Evolutionary conservation across 2,113 vertebrate genomes (phyloP), one percentile per base, ranked within the genome.

Genomic region (Rhinoptilus africanus): DNA sequence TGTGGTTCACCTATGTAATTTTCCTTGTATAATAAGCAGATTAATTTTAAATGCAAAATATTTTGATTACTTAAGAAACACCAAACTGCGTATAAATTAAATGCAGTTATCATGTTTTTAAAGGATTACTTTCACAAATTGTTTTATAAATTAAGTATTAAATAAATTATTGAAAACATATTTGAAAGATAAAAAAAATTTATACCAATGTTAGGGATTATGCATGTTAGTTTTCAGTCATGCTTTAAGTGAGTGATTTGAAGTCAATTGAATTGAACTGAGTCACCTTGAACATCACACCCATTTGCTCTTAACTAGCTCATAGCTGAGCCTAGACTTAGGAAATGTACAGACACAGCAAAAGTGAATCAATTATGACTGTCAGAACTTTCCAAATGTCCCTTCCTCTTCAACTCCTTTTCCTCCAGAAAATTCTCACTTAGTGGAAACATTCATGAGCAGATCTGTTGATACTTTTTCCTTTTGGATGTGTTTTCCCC

Each of bases 261-360:
- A 88, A 78, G 50, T 66, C 20, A 62, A 11, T 24, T 2, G 4
- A 62, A 54, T 32, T 63, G 0, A 85, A 72, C 20, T 41, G 8
- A 39, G 24, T 50, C n/a, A 50, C 14, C n/a, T 39, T 39, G 27
- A 73, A 77, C 19, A 4, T 60, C 9, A 8, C 27, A n/a, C 6
- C 26, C 5, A 28, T 84, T 89, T 94, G 14, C 37, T 80, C 16
- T 81, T 50, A 81, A 37, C 7, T 53, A 62, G 8, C 6, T 56
- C 9, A 22, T 35, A 66, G 69, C 9, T 23, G 19, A 57, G 12
- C 10, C 32, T 84, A 60, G 21, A 48, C 6, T 53, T 88, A 1
- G 1, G 37, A 80, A 86, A 35, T 2, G 0, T 30, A 27, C 14
- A 32, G 4, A 69, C 2, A 32, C 7, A 53, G 37, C 3, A 50